Evolutionary conservation across 1,140 invertebrate species (phyloP), one percentile per base, ranked within the genome.

Genomic region (Zaprionus tsacasi): DNA sequence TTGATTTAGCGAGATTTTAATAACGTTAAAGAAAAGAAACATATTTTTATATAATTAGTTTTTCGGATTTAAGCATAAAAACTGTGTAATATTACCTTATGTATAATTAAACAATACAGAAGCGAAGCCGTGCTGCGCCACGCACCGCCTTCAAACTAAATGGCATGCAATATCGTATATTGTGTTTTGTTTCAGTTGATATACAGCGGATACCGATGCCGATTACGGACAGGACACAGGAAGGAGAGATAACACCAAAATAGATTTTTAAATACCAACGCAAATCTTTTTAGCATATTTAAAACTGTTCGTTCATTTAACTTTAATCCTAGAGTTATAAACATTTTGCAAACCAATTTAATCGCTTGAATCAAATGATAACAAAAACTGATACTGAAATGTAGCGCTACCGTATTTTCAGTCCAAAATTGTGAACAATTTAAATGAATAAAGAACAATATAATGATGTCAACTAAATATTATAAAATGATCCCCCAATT

Each of bases 31-130:
- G 52, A 69, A n/a, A 82, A 52, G 25, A 27, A 52, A 30, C 57
- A 72, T 66, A 70, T 72, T 67, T 63, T 69, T 74, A 82, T 87
- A 82, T 87, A 63, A 70, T 82, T 61, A 70, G 85, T 70, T 68
- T 68, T 60, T 76, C 65, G 60, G 59, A 52, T 73, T 10, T 85
- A 87, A 77, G 72, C 79, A 45, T 72, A 77, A 68, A 21, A 70
- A 43, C 35, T 72, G 48, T 60, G 83, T 87, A 88, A 87, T 87
- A 82, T 77, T 82, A 79, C 71, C 61, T 79, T 86, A 72, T 66
- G 38, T 72, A 72, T 66, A 67, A 69, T 72, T 67, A 72, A 76
- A 76, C 25, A 52, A 56, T 38, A 15, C 25, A 45, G 13, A 43
- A 64, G 17, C 35, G n/a, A 56, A 58, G 38, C n/a, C 30, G 65